A percentile compares a stretch with the other conserved stretches of the same genome.
Conservation (phyloP, 2,797 vertebrate species). For the Coregonus ussuriensis region DNA sequence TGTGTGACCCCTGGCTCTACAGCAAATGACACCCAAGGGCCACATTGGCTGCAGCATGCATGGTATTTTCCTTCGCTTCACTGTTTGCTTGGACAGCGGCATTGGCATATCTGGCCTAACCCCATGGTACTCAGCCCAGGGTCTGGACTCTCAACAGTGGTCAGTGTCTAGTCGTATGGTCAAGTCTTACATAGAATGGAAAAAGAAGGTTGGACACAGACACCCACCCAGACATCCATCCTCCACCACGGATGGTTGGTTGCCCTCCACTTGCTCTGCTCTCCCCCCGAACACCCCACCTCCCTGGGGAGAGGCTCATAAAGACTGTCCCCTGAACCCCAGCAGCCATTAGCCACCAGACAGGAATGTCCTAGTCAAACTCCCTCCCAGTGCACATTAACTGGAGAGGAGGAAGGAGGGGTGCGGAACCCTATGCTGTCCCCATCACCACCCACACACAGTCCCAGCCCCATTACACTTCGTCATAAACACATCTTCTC, state of each 20-base stretch:
- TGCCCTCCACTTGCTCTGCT: constrained; percentile 1
- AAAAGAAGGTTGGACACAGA: neutral
- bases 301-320: neutral
- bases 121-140: neutral
- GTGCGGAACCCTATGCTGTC: neutral
- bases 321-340: neutral
- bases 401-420: neutral
- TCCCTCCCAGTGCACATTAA: neutral
- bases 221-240: neutral
- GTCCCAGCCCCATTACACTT: neutral
- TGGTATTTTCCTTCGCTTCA: neutral
- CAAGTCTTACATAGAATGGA: neutral
- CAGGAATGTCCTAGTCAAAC: neutral
- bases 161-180: neutral
- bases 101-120: neutral
- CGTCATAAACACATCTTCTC: neutral
- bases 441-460: neutral
- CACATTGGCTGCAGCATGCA: too few species aligned
- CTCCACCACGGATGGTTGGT: neutral
- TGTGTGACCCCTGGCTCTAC: neutral
- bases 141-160: neutral
- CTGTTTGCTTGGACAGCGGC: neutral
- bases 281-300: neutral
- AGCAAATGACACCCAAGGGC: neutral
- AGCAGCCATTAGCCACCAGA: neutral